Conservation (phyloP, 2,888 invertebrate species). For the Cremastobaeus sp. region DNA sequence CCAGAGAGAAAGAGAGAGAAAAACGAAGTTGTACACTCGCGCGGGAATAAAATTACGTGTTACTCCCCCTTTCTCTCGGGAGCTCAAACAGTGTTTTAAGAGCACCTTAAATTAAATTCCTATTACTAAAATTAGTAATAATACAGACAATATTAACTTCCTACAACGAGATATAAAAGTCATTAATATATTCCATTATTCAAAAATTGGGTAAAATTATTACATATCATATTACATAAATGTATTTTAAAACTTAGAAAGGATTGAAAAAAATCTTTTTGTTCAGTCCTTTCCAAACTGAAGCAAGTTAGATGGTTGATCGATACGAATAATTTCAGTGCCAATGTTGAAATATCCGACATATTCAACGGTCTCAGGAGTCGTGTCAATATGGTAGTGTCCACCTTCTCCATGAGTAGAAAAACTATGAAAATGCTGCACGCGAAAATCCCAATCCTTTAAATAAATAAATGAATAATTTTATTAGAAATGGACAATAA, state of each 20-base stretch:
- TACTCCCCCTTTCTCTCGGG: too few species aligned
- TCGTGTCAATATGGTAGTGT: slow-evolving; percentile 97
- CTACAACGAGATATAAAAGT: too few species aligned
- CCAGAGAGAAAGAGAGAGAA: too few species aligned
- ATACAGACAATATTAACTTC: too few species aligned
- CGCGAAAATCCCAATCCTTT: slow-evolving; percentile 91
- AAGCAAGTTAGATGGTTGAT: slow-evolving; percentile 84
- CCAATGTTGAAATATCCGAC: slow-evolving; percentile 93
- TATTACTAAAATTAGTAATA: too few species aligned
- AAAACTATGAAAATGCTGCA: slow-evolving; percentile 98
- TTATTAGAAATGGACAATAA: slow-evolving; percentile 16
- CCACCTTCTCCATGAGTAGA: slow-evolving; percentile 91
- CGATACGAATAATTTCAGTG: slow-evolving; percentile 85
- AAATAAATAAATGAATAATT: slow-evolving; percentile 64
- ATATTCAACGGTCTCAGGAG: slow-evolving; percentile 92
- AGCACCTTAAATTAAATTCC: too few species aligned
- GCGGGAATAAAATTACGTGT: too few species aligned
- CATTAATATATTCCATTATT: too few species aligned
- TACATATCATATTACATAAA: too few species aligned
- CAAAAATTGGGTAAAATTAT: too few species aligned
- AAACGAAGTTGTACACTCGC: too few species aligned
- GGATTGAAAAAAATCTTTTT: background rate
- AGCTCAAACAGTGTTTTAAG: too few species aligned
- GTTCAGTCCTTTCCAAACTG: slow-evolving; percentile 87
- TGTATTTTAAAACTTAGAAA: background rate